phyloP scores from a whole-genome alignment of 2,113 vertebrate species.

The Spilogale gracilis region DNA sequence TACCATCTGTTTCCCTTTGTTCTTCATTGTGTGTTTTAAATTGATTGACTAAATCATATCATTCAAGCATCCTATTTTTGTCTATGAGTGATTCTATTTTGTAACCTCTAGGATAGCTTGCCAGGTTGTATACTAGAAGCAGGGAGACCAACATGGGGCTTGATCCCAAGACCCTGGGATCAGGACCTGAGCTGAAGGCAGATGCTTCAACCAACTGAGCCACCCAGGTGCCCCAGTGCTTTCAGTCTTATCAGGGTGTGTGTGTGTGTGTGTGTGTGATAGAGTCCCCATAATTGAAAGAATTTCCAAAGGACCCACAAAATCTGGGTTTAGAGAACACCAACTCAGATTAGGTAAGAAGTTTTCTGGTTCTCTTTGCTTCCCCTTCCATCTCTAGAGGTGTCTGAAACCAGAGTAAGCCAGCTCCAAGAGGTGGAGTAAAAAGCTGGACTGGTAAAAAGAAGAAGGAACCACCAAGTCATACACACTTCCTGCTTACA shows the following conservation, averaged over 20 bases:
- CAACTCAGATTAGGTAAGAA: not conserved
- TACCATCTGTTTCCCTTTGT: not conserved
- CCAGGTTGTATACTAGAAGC: not conserved
- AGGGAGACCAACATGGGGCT: too few relatives aligned
- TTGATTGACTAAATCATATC: not conserved
- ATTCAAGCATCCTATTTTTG: not conserved
- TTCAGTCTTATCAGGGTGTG: not conserved
- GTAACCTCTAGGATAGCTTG: not conserved
- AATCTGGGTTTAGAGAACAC: not conserved
- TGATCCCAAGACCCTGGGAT: too few relatives aligned
- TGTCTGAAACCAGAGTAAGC: not conserved
- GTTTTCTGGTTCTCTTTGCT: not conserved
- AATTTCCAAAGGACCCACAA: not conserved
- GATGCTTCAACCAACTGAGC: too few relatives aligned
- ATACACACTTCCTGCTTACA: not conserved
- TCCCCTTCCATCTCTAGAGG: not conserved
- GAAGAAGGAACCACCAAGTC: not conserved
- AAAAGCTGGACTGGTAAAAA: not conserved
- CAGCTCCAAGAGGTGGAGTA: not conserved
- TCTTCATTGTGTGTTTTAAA: not conserved
- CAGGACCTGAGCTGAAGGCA: too few relatives aligned
- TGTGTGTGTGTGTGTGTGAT: not conserved
- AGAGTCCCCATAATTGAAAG: not conserved
- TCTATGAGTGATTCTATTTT: not conserved
- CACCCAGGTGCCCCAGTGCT: not conserved